These are phyloP conservation scores for Euphydryas editha DNA, from an alignment of 2,888 invertebrate species.

Conservation along the genomic window DNA sequence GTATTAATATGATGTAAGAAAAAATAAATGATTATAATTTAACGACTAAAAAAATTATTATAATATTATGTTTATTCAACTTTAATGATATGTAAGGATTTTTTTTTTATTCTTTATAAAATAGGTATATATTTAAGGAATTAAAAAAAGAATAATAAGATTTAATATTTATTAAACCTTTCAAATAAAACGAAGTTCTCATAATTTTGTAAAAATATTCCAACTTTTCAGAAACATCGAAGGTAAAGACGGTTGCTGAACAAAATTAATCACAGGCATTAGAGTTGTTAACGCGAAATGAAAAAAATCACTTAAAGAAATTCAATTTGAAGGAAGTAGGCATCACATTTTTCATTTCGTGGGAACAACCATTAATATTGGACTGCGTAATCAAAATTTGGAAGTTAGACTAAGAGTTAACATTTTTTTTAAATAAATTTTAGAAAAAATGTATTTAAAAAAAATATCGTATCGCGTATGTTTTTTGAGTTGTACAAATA, in stretches of 20 bases:
- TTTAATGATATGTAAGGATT: too few species aligned
- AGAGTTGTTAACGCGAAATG: conserved; percentile 49
- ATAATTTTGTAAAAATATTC: conserved; percentile 25
- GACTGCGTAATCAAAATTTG: conserved; percentile 65
- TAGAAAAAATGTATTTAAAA: too few species aligned
- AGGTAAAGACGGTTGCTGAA: conserved; percentile 39
- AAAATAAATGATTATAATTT: too few species aligned
- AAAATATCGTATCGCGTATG: too few species aligned
- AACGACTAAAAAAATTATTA: too few species aligned
- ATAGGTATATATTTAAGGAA: too few species aligned
- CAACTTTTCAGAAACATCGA: conserved; percentile 13
- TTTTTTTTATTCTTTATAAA: too few species aligned
- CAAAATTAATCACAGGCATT: conserved; percentile 49
- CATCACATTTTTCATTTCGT: conserved; percentile 70
- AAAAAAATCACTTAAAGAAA: conserved; percentile 57
- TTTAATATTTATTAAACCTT: not conserved
- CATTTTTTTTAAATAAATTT: too few species aligned
- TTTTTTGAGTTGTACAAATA: too few species aligned
- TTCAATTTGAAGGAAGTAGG: conserved; percentile 63
- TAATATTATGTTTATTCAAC: too few species aligned
- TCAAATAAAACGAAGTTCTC: not conserved
- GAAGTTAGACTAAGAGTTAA: conserved; percentile 19
- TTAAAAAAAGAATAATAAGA: not conserved
- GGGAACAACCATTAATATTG: conserved; percentile 64
- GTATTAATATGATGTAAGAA: too few species aligned